Base-by-base conservation (phyloP, 2,888 invertebrate genomes). In the Meta bourneti region DNA sequence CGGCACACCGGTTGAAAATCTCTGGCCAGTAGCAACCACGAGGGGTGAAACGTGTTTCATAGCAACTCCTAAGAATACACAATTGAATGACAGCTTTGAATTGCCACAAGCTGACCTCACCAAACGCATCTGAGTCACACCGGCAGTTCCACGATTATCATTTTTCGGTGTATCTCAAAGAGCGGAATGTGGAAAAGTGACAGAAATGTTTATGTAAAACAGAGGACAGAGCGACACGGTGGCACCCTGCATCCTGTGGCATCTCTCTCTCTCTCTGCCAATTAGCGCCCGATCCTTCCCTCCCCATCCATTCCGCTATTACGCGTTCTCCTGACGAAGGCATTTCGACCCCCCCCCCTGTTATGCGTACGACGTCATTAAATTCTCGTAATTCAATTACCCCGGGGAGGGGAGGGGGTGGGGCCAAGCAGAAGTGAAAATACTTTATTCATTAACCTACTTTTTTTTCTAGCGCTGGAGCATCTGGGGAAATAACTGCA, bases 141-240 rank as follows among this genome's bases (percentile, higher is more conserved):
- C 34, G 20, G 34, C 34, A 70, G 48, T 61, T 74, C 52, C 69
- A 49, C 48, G 54, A 54, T 87, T 81, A 74, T 88, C 74, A 88
- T 81, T 81, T 72, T 72, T 88, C 88, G 88, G 88, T 79, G 52
- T 72, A 74, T 48, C 80, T 75, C n/a, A 51, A 81, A 80, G 48
- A 16, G 19, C 52, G 69, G 71, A 51, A 80, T 34, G 61, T n/a
- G 71, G 20, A 52, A 70, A 80, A 79, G 79, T 79, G 89, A 84
- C 89, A 90, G 89, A 79, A 90, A 75, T 91, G 87, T 87, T 91
- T 91, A 91, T 87, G 91, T 91, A 91, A 87, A 91, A 91, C 82
- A 71, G 81, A 86, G 86, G 69, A 49, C n/a, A 19, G 71, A 83
- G 77, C 91, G 91, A 91, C 91, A 71, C 72, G 34, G 72, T 72